These are phyloP conservation scores for Pelecanus crispus DNA, from an alignment of 2,113 vertebrate genomes.

Conservation along the genomic window DNA sequence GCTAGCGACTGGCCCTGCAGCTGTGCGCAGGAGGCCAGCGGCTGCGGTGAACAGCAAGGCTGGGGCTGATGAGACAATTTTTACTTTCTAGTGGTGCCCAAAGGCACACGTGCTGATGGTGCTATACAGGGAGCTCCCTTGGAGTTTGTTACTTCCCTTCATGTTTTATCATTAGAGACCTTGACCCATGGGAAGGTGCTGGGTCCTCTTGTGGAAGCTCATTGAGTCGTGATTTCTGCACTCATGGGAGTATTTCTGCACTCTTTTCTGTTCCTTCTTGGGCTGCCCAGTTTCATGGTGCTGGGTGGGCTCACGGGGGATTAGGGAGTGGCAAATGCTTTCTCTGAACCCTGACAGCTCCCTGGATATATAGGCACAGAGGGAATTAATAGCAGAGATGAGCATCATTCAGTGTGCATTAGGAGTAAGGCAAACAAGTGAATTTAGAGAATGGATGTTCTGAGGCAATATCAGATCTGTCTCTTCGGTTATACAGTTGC, in stretches of 20 bases:
- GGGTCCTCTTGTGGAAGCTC: not conserved
- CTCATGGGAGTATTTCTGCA: not conserved
- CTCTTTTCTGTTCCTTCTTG: not conserved
- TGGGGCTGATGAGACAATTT: not conserved
- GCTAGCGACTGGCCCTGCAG: not conserved
- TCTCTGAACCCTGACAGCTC: not conserved
- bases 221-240: not conserved
- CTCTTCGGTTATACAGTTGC: not conserved
- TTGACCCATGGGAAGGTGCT: not conserved
- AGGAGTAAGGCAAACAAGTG: not conserved
- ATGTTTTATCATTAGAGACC: not conserved
- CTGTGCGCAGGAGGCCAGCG: not conserved
- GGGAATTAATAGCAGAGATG: not conserved
- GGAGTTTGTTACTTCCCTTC: not conserved
- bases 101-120: not conserved
- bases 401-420: not conserved
- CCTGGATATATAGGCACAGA: not conserved
- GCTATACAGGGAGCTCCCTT: not conserved
- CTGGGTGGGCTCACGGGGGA: not conserved
- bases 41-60: fast-evolving
- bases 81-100: not conserved
- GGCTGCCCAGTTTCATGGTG: not conserved
- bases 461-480: not conserved
- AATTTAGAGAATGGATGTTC: not conserved
- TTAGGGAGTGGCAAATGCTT: not conserved